phyloP scores from a whole-genome alignment of 2,797 vertebrate species.

The Pachyuromys duprasi region DNA sequence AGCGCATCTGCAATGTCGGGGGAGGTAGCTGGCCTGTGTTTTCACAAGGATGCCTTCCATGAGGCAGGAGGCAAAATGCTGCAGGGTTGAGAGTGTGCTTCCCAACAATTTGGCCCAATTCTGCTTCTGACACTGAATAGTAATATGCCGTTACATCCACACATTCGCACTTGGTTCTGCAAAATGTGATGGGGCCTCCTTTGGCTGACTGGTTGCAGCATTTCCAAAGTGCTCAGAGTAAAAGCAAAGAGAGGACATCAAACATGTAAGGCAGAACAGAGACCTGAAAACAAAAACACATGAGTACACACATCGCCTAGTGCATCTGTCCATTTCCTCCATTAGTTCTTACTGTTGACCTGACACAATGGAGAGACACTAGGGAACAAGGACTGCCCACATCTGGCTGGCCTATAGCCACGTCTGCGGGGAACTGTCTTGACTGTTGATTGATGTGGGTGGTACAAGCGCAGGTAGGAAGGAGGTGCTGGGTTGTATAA shows the following conservation, averaged over 20 bases:
- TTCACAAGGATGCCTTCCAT: neutral
- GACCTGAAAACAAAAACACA: neutral
- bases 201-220: neutral
- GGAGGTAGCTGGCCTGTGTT: accelerated
- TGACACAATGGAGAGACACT: neutral
- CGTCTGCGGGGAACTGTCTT: neutral
- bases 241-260: neutral
- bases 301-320: neutral
- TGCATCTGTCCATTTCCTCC: neutral
- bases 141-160: neutral
- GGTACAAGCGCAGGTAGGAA: neutral
- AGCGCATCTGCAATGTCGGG: neutral
- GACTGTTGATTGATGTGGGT: neutral
- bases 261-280: neutral
- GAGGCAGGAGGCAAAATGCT: neutral
- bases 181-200: neutral
- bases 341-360: neutral
- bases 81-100: neutral
- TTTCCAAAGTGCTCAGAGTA: neutral
- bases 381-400: neutral
- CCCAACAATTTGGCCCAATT: neutral
- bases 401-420: no score
- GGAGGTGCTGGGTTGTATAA: neutral
- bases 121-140: neutral
- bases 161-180: neutral